Base-by-base conservation (phyloP, 2,797 vertebrate species). In the Cyprinella venusta region DNA sequence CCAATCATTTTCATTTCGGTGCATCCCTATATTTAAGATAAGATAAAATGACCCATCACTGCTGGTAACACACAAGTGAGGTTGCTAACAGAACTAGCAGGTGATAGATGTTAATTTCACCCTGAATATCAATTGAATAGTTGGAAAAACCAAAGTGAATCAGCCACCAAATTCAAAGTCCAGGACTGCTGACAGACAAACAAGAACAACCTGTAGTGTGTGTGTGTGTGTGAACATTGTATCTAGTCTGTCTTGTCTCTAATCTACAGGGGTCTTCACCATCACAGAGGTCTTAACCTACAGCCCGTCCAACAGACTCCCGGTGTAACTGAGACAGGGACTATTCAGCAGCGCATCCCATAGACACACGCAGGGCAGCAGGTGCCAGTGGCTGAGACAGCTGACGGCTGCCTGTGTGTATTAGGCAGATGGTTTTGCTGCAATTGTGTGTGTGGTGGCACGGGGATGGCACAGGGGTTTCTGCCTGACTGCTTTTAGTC, bases 381-480 rank as follows among this genome's bases (percentile, higher is more conserved):
- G 94, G 95, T 96, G 95, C 93, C 94, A 96, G 95, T 95, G 97
- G 96, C 94, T 90, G 86, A 90, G 91, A 95, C 96, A 97, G 96
- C 97, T 97, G 97, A 98, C 95, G 93, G 96, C 95, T 96, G 92
- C 95, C 95, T 94, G 94, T 92, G 94, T 93, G 95, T 94, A 94
- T 92, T 94, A 94, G 95, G 96, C 97, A 99, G 98, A 97, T 99
- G 97, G 97, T 90, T 95, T 92, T 93, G 95, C 93, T 93, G 94
- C 93, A 96, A 96, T 95, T 97, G 96, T 96, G 94, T 96, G 90
- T 92, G 94, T 93, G 96, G 96, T 99, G 97, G 97, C 96, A 96
- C 95, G 92, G 95, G 96, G 97, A 98, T 98, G 97, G 97, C 96
- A 97, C 96, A 95, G 94, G 96, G 95, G 95, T 97, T 98, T 98